phyloP scores from a whole-genome alignment of 2,797 vertebrate species.

The Peromyscus aztecus region DNA sequence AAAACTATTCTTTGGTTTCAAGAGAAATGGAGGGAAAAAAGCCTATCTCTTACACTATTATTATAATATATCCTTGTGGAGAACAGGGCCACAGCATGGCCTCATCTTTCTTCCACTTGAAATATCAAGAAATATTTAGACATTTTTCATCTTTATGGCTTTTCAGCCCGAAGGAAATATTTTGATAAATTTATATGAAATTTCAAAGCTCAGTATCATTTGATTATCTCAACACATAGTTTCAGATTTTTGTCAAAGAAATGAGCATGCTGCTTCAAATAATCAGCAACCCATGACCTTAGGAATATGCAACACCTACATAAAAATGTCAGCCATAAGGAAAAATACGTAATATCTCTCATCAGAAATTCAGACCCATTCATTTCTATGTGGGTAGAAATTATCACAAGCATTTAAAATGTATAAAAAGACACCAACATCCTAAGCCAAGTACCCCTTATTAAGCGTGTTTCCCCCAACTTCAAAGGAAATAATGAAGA shows the following conservation, averaged over 20 bases:
- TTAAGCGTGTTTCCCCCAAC: neutral
- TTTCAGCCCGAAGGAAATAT: slow-evolving; percentile 56
- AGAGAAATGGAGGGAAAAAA: neutral
- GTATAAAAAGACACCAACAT: slow-evolving; percentile 59
- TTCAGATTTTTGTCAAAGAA: slow-evolving; percentile 44
- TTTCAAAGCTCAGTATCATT: slow-evolving; percentile 60
- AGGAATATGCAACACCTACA: slow-evolving; percentile 37
- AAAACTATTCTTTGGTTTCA: slow-evolving; percentile 1
- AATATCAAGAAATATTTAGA: slow-evolving; percentile 55
- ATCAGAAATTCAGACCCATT: slow-evolving; percentile 65
- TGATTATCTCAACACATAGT: slow-evolving; percentile 52
- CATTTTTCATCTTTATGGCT: slow-evolving; percentile 58
- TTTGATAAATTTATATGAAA: slow-evolving; percentile 53
- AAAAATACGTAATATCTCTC: slow-evolving; percentile 68
- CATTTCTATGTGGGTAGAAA: slow-evolving; percentile 77
- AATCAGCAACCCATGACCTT: neutral
- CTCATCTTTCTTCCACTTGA: slow-evolving; percentile 62
- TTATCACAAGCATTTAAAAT: slow-evolving; percentile 75
- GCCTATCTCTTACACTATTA: neutral
- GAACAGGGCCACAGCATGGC: slow-evolving; percentile 29
- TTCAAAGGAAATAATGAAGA: neutral
- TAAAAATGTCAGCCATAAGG: slow-evolving; percentile 69
- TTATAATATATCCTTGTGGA: slow-evolving; percentile 51
- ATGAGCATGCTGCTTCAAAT: neutral
- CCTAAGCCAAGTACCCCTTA: slow-evolving; percentile 75